Base-by-base conservation (phyloP, 2,888 invertebrate genomes). In the Spodoptera exigua region DNA sequence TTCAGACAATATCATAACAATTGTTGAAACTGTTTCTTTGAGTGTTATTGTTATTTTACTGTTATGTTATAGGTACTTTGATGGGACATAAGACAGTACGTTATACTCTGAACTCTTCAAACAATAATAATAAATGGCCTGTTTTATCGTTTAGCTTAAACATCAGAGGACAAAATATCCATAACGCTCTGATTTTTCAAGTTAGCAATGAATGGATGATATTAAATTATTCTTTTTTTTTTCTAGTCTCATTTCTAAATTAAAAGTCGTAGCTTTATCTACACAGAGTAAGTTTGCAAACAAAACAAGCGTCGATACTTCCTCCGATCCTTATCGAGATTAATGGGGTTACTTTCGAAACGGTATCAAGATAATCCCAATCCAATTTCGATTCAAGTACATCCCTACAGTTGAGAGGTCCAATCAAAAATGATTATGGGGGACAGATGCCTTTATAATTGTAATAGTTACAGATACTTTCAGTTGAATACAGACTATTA, bases 361-460 rank as follows among this genome's bases (percentile, higher is more conserved):
- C 58, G 69, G 66, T 62, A 78, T 79, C 74, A 70, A 79, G 78
- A 84, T 83, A 79, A 82, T 81, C 73, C 76, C 79, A 74, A 84
- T 83, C 81, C 83, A 83, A 84, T 84, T 84, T 78, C 70, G 75
- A 78, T 78, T 80, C 78, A 77, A 80, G 80, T 78, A 81, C 75
- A 72, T 51, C 70, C 70, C 64, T 78, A 76, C 61, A 73, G 69
- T 73, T 70, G 74, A 83, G 79, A 75, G 79, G 69, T 62, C 74
- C 80, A 83, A 84, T 82, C 79, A 82, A 80, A 82, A 81, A 77
- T 79, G 72, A 80, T 80, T 81, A 80, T 83, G 76, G 70, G 74
- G 71, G 74, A 76, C 78, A 73, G 76, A 71, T 70, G 75, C 60
- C 54, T 69, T 66, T 70, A 68, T 73, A 73, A 77, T 76, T 76